Evolutionary conservation across 92 coral and sea anemone genomes (phyloP).

Genomic region (Palythoa heliodiscus): DNA sequence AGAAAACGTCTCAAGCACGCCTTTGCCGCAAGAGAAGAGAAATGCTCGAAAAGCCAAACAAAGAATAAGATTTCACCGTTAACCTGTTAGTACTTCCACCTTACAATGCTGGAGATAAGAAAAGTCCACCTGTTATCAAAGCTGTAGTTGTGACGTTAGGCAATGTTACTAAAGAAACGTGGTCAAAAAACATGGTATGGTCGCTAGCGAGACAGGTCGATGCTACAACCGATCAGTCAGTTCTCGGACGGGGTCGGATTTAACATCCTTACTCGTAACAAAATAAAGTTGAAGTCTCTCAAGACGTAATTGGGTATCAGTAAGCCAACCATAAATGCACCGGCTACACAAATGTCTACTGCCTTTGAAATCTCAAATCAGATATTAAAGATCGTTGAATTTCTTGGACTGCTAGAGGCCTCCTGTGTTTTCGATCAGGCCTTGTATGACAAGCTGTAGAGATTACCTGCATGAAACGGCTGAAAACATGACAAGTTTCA

Average conservation of each 20-base stretch:
- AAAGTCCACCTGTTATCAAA: too few relatives aligned
- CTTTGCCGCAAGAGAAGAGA: conserved; percentile 19
- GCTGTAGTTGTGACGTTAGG: conserved; percentile 21
- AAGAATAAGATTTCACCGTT: conserved; percentile 35
- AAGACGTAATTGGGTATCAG: too few relatives aligned
- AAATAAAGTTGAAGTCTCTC: too few relatives aligned
- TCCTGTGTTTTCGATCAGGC: conserved; percentile 54
- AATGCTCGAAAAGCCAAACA: conserved; percentile 42
- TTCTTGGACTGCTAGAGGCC: conserved; percentile 28
- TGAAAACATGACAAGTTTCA: conserved; percentile 42
- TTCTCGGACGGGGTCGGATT: conserved; percentile 67
- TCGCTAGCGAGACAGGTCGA: too few relatives aligned
- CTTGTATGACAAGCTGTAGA: conserved; percentile 54
- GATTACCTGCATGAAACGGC: too few relatives aligned
- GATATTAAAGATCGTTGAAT: conserved; percentile 47
- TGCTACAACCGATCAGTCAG: conserved; percentile 39
- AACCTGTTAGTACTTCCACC: conserved; percentile 20
- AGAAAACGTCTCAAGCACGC: conserved; percentile 47
- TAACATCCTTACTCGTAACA: too few relatives aligned
- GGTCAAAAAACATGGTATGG: too few relatives aligned
- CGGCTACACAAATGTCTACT: too few relatives aligned
- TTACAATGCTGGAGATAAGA: conserved; percentile 53
- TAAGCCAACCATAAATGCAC: conserved; percentile 46
- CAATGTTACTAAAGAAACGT: conserved; percentile 23
- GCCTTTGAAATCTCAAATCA: conserved; percentile 38